Evolutionary conservation across 2,797 vertebrate genomes (phyloP).

Genomic region (Taenioides sp.): DNA sequence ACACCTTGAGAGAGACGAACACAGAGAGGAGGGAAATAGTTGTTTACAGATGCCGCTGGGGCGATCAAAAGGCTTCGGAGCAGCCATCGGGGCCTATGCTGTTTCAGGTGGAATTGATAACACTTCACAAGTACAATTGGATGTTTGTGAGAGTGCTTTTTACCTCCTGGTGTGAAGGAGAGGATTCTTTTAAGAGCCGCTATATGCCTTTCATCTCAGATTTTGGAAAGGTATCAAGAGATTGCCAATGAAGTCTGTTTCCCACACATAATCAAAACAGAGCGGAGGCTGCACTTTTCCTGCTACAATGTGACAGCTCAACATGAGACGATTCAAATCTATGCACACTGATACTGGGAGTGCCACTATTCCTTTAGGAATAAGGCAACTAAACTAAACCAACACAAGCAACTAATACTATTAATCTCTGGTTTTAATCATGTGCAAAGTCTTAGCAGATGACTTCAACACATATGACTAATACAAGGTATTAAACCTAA

Average conservation of each 20-base stretch:
- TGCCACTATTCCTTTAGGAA: conserved; percentile 34
- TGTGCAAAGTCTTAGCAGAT: not conserved
- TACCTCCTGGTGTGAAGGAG: conserved; percentile 68
- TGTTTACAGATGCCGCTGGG: conserved; percentile 67
- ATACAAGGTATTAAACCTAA: conserved; percentile 42
- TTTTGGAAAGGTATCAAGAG: conserved; percentile 70
- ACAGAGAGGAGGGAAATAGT: conserved; percentile 60
- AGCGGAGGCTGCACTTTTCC: conserved; percentile 21
- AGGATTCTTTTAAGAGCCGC: conserved; percentile 62
- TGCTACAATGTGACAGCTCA: conserved; percentile 16
- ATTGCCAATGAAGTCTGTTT: conserved; percentile 65
- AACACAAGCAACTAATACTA: not conserved
- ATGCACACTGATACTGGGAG: conserved; percentile 35
- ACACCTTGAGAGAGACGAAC: conserved; percentile 58
- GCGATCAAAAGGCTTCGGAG: conserved; percentile 65
- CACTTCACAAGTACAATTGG: conserved; percentile 73
- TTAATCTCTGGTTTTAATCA: not conserved
- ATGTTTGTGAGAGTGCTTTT: conserved; percentile 68
- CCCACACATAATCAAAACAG: conserved; percentile 65
- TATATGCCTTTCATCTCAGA: conserved; percentile 70
- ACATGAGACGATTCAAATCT: conserved; percentile 29
- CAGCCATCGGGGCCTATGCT: conserved; percentile 61
- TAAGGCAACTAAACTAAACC: conserved; percentile 11
- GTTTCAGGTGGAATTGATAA: conserved; percentile 73
- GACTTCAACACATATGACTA: conserved; percentile 5